phyloP scores from a whole-genome alignment of 1,140 invertebrate genomes.

The Panagrolaimus sp. region DNA sequence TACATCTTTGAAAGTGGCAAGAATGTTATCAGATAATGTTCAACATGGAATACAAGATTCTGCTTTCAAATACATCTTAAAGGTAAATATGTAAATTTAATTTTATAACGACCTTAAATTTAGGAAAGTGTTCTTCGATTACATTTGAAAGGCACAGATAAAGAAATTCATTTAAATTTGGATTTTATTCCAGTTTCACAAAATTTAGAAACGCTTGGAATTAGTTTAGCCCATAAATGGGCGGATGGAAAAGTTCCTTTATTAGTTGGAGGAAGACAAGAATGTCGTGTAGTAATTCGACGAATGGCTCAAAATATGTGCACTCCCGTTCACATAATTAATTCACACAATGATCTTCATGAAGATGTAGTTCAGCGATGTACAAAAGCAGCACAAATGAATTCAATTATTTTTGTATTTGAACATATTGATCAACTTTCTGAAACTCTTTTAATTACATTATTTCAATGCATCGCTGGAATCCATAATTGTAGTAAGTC shows the following conservation, averaged over 20 bases:
- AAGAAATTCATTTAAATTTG: neutral
- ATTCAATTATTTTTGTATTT: constrained; percentile 32
- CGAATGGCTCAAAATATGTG: constrained; percentile 34
- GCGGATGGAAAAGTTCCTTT: constrained; percentile 28
- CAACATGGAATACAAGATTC: constrained; percentile 10
- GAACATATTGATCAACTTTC: constrained; percentile 38
- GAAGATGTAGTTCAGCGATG: constrained; percentile 24
- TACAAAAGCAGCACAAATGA: neutral
- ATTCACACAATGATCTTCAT: constrained; percentile 27
- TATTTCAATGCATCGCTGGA: constrained; percentile 12
- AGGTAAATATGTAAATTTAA: too few relatives aligned
- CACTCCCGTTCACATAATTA: constrained; percentile 29
- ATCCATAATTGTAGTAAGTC: constrained; percentile 19
- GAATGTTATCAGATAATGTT: neutral
- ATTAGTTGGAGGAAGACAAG: constrained; percentile 26
- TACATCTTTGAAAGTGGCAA: neutral
- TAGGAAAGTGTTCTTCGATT: neutral
- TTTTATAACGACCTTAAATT: too few relatives aligned
- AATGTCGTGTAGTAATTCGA: constrained; percentile 19
- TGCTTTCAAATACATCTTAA: neutral
- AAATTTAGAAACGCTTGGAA: neutral
- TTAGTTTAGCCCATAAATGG: constrained; percentile 31
- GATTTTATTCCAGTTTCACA: constrained; percentile 7
- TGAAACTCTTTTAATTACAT: constrained; percentile 5
- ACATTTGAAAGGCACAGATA: constrained; percentile 1